Base-by-base conservation (phyloP, 2,888 invertebrate species). In the Lepidochrysops patricia region DNA sequence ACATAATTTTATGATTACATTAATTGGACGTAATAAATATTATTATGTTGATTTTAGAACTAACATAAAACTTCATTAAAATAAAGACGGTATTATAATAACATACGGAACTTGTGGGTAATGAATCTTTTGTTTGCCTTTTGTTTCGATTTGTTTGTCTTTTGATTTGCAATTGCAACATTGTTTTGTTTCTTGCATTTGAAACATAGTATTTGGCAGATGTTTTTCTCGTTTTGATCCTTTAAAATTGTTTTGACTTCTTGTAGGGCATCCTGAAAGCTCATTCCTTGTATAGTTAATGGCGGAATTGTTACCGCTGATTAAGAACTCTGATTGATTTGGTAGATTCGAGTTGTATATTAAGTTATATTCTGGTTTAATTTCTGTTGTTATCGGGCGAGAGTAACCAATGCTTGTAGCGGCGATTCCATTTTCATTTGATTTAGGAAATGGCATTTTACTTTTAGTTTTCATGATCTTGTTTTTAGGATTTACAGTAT, bases 31-130 rank as follows among this genome's bases (percentile, higher is more conserved):
- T n/a, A n/a, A n/a, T n/a, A n/a, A n/a, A n/a, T n/a, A n/a, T n/a
- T n/a, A n/a, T n/a, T n/a, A n/a, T n/a, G n/a, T n/a, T n/a, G n/a
- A n/a, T n/a, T n/a, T n/a, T n/a, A n/a, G n/a, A n/a, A n/a, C n/a
- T n/a, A n/a, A n/a, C n/a, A n/a, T n/a, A 13, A 15, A 2, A 43
- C 15, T 12, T 29, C 19, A 13, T 54, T 32, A 54, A 9, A 32
- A 32, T 2, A 54, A 19, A 29, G 32, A 54, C 2, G 54, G 54
- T 29, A 54, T 54, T 54, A 54, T 12, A 13, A 54, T 29, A 3
- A 54, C 54, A 54, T 54, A 54, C 12, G 54, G 54, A 19, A 54
- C 19, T 27, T 52, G 26, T 13, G 52, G 26, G 15, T 13, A 23
- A 32, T 15, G 12, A 9, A 9, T 15, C 9, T 52, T 27, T 29